Percentiles rank a stretch among this genome's conserved stretches.
Conservation (phyloP, 2,888 invertebrate species). For the Isoperla grammatica region DNA sequence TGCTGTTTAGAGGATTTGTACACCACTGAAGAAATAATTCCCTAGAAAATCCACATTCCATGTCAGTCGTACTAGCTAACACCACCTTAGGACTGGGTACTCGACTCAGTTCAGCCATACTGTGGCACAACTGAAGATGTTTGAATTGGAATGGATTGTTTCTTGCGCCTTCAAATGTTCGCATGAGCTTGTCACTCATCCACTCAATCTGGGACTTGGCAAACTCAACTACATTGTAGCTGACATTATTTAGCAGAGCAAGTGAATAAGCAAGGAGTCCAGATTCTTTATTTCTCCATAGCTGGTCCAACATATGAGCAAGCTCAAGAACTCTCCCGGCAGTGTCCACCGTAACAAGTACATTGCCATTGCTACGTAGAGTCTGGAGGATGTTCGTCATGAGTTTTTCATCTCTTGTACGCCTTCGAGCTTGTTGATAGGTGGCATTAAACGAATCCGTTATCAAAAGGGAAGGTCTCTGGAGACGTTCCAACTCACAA, state of each 20-base stretch:
- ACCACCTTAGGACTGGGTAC: constrained; percentile 93
- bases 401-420: constrained; percentile 90
- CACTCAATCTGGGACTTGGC: constrained; percentile 98
- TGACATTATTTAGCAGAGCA: constrained; percentile 90
- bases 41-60: constrained; percentile 92
- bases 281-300: constrained; percentile 93
- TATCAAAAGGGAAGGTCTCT: constrained; percentile 88
- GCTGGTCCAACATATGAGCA: constrained; percentile 91
- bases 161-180: constrained; percentile 82
- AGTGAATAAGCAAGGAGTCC: constrained; percentile 92
- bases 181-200: constrained; percentile 99
- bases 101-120: constrained; percentile 74
- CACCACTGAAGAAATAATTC: constrained; percentile 96
- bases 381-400: constrained; percentile 96
- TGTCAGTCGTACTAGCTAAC: constrained; percentile 87
- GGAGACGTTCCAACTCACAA: constrained; percentile 84
- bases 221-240: constrained; percentile 97
- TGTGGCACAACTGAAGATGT: constrained; percentile 91
- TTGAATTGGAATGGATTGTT: constrained; percentile 95
- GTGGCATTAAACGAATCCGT: constrained; percentile 94
- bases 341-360: constrained; percentile 92
- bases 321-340: constrained; percentile 94
- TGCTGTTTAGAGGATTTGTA: constrained; percentile 83
- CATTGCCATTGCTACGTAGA: constrained; percentile 89
- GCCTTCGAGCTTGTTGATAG: constrained; percentile 84